Evolutionary conservation across 2,797 vertebrate genomes (phyloP).

Genomic region (Fistularia tabacaria): DNA sequence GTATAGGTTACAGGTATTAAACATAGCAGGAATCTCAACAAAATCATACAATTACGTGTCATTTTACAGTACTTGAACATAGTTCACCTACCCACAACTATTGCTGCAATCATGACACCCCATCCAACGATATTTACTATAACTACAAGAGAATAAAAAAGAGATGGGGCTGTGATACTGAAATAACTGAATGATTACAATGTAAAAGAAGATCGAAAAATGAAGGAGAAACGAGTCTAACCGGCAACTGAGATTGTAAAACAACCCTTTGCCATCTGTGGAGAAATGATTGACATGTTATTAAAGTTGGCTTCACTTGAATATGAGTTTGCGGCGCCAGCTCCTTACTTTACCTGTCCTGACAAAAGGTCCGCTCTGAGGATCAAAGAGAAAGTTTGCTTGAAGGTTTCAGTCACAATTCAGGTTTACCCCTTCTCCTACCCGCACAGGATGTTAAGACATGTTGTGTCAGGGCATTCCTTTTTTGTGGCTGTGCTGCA

Average conservation of each 20-base stretch:
- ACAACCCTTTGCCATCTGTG: too few relatives aligned
- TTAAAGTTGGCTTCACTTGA: too few relatives aligned
- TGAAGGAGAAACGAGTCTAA: slow-evolving; percentile 6
- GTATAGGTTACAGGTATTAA: not conserved
- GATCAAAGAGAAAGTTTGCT: slow-evolving; percentile 20
- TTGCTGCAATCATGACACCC: slow-evolving; percentile 63
- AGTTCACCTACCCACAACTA: slow-evolving; percentile 52
- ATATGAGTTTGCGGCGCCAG: too few relatives aligned
- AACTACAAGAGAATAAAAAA: slow-evolving; percentile 27
- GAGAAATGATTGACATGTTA: too few relatives aligned
- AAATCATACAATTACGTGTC: not conserved
- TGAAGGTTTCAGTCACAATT: too few relatives aligned
- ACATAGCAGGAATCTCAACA: not conserved
- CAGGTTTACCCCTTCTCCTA: not conserved
- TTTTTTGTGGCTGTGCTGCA: slow-evolving; percentile 38
- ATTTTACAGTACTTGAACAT: not conserved
- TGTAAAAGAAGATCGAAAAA: not conserved
- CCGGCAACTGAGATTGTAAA: too few relatives aligned
- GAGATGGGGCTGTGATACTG: not conserved
- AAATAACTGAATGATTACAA: not conserved
- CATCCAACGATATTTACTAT: slow-evolving; percentile 58
- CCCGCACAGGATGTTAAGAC: slow-evolving; percentile 56
- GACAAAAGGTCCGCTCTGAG: slow-evolving; percentile 28
- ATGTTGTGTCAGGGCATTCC: slow-evolving; percentile 1
- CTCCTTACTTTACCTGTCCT: too few relatives aligned